Base-by-base conservation (phyloP, 2,113 vertebrate species). In the Camelus dromedarius region DNA sequence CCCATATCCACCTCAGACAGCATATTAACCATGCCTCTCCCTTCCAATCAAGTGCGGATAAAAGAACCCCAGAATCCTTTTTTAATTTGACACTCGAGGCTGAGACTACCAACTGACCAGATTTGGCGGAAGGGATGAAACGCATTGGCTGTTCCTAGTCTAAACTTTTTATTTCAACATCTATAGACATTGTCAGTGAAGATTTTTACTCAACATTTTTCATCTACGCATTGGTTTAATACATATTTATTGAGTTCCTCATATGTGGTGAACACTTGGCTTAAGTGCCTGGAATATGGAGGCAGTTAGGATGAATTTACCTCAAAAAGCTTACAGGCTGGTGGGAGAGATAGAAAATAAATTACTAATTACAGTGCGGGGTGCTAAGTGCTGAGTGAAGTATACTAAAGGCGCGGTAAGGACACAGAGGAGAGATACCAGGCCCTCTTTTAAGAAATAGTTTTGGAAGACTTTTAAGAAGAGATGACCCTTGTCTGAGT, bases 341-440 rank as follows among this genome's bases (percentile, higher is more conserved):
- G 10, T 83, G 22, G 26, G 18, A 92, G 56, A 85, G 46, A 81
- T 8, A 70, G 79, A 92, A 95, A 92, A 81, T 73, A 83, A 93
- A 52, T 70, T 60, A 46, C 48, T 67, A 80, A 89, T 58, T 69
- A 42, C 20, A 85, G 6, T 2, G 15, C 8, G 76, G 30, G 73
- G 66, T 52, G 32, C 69, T 84, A 35, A 58, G 35, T 60, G 73
- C 26, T 32, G 19, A 62, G 32, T 50, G 16, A 62, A 82, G 6
- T 28, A 48, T 24, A n/a, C 6, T 70, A 54, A 77, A 88, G 50
- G 26, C 56, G 18, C 38, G 56, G 11, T 64, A 56, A 56, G 50
- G 4, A 70, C 48, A 67, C n/a, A 64, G 15, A 75, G 35, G 2
- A 81, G 35, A 86, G 69, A 58, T 35, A 52, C 69, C 18, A 84